These are phyloP conservation scores for Elymnias hypermnestra DNA, from an alignment of 1,140 invertebrate genomes.

Conservation along the genomic window DNA sequence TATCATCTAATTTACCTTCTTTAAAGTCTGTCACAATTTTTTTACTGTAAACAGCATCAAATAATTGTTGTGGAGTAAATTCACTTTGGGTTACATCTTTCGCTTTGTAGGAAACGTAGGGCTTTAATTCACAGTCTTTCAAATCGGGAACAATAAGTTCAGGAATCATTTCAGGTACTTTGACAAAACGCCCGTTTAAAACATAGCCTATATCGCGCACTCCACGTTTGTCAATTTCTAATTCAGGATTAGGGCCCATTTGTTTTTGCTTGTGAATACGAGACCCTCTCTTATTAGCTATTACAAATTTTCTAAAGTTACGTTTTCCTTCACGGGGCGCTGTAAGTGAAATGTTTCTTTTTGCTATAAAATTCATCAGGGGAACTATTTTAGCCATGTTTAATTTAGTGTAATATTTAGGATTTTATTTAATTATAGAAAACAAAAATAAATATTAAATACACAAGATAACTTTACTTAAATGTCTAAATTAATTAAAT, in stretches of 20 bases:
- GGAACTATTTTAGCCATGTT: constrained; percentile 54
- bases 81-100: constrained; percentile 84
- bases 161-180: constrained; percentile 92
- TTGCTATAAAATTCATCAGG: constrained; percentile 50
- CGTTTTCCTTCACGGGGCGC: constrained; percentile 79
- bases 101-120: constrained; percentile 93
- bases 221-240: constrained; percentile 81
- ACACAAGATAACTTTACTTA: too few relatives aligned
- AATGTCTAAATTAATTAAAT: too few relatives aligned
- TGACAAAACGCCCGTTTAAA: constrained; percentile 77
- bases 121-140: constrained; percentile 87
- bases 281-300: constrained; percentile 84
- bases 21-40: constrained; percentile 90
- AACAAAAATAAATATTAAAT: constrained; percentile 1
- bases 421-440: not conserved
- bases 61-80: constrained; percentile 91
- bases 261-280: constrained; percentile 80
- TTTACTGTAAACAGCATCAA: constrained; percentile 86
- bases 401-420: too few relatives aligned
- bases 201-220: constrained; percentile 79
- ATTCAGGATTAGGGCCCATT: constrained; percentile 77
- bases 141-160: constrained; percentile 95
- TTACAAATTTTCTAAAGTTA: constrained; percentile 87
- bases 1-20: constrained; percentile 80
- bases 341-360: constrained; percentile 79